These are phyloP conservation scores for Loxodonta africana DNA, from an alignment of 2,113 vertebrate genomes.

Conservation along the genomic window DNA sequence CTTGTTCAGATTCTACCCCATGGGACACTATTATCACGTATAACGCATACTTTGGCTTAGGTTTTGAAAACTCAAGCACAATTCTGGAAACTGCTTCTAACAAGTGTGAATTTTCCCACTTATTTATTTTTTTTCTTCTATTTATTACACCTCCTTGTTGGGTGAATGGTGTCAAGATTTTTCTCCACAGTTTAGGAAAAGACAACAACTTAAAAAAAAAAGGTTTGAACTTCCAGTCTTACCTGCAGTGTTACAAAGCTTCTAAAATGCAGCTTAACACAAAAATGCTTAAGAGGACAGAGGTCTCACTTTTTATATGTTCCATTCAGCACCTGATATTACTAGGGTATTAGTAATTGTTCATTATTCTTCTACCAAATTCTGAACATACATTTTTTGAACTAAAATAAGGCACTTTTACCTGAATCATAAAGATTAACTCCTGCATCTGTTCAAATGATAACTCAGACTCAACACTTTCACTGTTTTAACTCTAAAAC, in stretches of 20 bases:
- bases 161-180: slow-evolving; percentile 48
- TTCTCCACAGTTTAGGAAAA: slow-evolving; percentile 59
- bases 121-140: slow-evolving; percentile 30
- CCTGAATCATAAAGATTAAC: slow-evolving; percentile 43
- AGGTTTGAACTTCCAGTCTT: slow-evolving; percentile 40
- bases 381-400: slow-evolving; percentile 28
- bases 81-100: slow-evolving; percentile 69
- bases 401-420: slow-evolving; percentile 28
- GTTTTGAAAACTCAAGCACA: slow-evolving; percentile 73
- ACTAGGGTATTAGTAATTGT: background rate
- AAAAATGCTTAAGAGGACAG: background rate
- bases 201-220: slow-evolving; percentile 14
- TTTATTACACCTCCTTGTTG: slow-evolving; percentile 46
- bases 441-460: background rate
- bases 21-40: background rate
- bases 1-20: background rate
- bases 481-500: slow-evolving; percentile 33
- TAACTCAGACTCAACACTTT: slow-evolving; percentile 12
- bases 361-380: slow-evolving; percentile 39
- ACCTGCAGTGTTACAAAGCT: slow-evolving; percentile 19
- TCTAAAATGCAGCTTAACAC: background rate
- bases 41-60: slow-evolving; percentile 17
- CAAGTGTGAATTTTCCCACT: slow-evolving; percentile 71
- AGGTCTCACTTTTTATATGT: background rate
- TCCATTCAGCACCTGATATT: background rate